phyloP scores from a whole-genome alignment of 2,888 invertebrate species.

The Nematopogon swammerdamellus region DNA sequence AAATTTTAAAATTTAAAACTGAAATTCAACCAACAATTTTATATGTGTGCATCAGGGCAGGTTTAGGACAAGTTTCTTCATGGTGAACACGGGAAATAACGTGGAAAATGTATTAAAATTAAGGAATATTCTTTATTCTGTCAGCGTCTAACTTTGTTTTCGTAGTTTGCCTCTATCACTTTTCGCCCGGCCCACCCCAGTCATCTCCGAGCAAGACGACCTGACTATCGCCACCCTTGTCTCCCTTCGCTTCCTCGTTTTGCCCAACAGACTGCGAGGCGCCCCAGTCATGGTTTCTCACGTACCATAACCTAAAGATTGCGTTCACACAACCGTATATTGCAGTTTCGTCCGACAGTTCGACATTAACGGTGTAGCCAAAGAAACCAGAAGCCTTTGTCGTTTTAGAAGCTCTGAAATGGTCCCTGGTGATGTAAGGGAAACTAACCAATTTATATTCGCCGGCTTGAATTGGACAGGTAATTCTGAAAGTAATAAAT shows the following conservation, averaged over 20 bases:
- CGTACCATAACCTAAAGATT: constrained; percentile 24
- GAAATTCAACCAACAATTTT: no score
- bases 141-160: no score
- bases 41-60: no score
- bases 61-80: no score
- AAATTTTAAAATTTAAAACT: no score
- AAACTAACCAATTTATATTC: constrained; percentile 21
- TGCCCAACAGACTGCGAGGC: background rate
- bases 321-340: constrained; percentile 22
- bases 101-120: no score
- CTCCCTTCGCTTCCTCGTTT: background rate
- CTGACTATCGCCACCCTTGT: background rate
- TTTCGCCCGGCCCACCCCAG: no score
- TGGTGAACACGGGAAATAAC: no score
- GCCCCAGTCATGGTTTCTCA: constrained; percentile 24
- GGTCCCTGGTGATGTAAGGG: constrained; percentile 25
- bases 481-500: constrained; percentile 21
- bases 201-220: no score
- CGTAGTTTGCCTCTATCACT: no score
- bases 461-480: constrained; percentile 26
- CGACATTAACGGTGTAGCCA: constrained; percentile 25
- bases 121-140: no score
- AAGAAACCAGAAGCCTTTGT: constrained; percentile 35
- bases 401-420: constrained; percentile 26
- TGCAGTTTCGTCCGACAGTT: constrained; percentile 16